Evolutionary conservation across 2,888 invertebrate genomes (phyloP), one percentile per base, ranked within the genome.

Genomic region (Drosophila nr. medialis): DNA sequence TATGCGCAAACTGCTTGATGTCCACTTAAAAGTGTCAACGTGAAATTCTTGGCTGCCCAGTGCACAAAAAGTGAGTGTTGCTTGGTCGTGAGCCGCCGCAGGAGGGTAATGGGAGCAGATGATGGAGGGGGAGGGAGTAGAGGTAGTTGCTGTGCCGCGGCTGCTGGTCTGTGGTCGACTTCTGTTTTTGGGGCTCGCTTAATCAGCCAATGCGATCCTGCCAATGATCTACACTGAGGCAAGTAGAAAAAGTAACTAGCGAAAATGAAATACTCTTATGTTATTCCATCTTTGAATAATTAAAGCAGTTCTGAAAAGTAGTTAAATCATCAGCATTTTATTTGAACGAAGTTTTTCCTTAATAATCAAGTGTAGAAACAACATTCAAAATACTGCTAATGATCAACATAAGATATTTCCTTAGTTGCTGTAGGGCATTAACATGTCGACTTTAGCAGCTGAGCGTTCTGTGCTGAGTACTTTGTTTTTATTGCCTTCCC

Each of bases 11-110:
- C 90, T 89, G 83, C 81, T 90, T 90, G 90, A 91, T 89, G 88
- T 89, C 87, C 91, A 91, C 90, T 91, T 91, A 90, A 91, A 91
- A 90, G 91, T 91, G 91, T 91, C 91, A 91, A 89, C 90, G 81
- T 84, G 71, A 91, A 90, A 91, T 91, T 88, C 91, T 85, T 87
- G 85, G 79, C 83, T 82, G 81, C 70, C 75, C 84, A 74, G 70
- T 59, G 67, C 67, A 77, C 66, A 73, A 72, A 76, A 75, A 78
- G 77, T 82, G 83, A 83, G 83, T 83, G 83, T 81, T 83, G 86
- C 75, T 59, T 73, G 81, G 63, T 80, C 83, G 72, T 72, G 81
- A 82, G 80, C 72, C 60, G 61, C 58, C 56, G 58, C 60, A 21
- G 48, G 40, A 30, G 24, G 18, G 18, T 8, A 58, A 54, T 61